Conservation (phyloP, 2,888 invertebrate species). For the Tenthredo amoena region DNA sequence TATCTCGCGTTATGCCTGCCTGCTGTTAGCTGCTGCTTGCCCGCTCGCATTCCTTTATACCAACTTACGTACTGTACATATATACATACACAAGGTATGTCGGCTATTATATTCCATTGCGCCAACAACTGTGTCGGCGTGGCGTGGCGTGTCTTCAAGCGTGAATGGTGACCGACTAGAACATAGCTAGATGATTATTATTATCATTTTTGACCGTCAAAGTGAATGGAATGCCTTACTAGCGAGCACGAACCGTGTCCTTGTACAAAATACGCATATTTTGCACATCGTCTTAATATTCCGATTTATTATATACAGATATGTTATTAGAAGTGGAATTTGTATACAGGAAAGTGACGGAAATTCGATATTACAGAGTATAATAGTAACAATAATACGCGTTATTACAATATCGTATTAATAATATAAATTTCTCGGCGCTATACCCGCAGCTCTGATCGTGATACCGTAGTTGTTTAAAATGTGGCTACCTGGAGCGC, state of each 20-base stretch:
- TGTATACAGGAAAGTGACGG: neutral
- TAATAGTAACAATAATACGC: neutral
- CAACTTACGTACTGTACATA: neutral
- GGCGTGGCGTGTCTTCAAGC: neutral
- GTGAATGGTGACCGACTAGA: constrained; percentile 40
- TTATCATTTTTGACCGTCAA: constrained; percentile 41
- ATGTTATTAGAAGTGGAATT: neutral
- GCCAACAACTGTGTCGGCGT: constrained; percentile 25
- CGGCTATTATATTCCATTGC: constrained; percentile 42
- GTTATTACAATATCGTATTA: neutral
- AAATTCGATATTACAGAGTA: neutral
- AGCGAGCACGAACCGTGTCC: neutral
- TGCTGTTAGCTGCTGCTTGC: constrained; percentile 19
- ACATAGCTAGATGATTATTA: neutral
- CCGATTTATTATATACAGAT: neutral
- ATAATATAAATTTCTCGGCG: neutral
- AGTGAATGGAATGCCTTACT: constrained; percentile 42
- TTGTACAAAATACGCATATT: constrained; percentile 25
- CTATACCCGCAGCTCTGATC: neutral
- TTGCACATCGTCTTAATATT: neutral
- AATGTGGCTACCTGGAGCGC: constrained; percentile 34
- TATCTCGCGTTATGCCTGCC: constrained; percentile 23
- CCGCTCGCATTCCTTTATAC: constrained; percentile 25
- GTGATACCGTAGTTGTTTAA: neutral
- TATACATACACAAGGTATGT: neutral